Conservation (phyloP, 2,797 vertebrate species). For the Cuculus canorus region DNA sequence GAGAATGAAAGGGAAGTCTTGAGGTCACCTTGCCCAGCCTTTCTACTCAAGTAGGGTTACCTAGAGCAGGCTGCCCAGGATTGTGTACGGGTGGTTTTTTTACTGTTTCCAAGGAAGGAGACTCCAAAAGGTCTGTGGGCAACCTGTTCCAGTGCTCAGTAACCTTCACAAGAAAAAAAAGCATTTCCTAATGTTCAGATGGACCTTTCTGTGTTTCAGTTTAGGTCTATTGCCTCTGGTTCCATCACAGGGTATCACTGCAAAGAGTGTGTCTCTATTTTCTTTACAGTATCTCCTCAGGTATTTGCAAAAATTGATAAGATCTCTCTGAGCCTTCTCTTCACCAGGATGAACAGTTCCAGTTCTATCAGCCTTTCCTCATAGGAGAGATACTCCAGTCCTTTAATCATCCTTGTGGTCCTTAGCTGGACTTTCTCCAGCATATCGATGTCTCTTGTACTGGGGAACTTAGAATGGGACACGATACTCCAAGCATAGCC, state of each 20-base stretch:
- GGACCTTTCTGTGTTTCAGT: not conserved
- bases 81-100: not conserved
- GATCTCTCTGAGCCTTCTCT: not conserved
- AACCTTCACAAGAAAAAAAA: not conserved
- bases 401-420: not conserved
- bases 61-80: not conserved
- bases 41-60: not conserved
- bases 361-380: not conserved
- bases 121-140: not conserved
- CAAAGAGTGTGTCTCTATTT: not conserved
- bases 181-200: not conserved
- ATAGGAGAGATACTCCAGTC: not conserved
- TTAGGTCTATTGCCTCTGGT: not conserved
- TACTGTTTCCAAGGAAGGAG: not conserved
- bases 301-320: not conserved
- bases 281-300: not conserved
- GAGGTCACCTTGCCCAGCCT: not conserved
- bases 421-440: not conserved
- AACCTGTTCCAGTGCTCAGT: not conserved
- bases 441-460: not conserved
- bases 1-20: not conserved
- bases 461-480: not conserved
- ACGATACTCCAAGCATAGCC: not conserved
- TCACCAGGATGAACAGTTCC: not conserved
- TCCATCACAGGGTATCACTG: rapidly evolving